Conservation (phyloP, 2,888 invertebrate species). For the Ferdinandea cuprea region DNA sequence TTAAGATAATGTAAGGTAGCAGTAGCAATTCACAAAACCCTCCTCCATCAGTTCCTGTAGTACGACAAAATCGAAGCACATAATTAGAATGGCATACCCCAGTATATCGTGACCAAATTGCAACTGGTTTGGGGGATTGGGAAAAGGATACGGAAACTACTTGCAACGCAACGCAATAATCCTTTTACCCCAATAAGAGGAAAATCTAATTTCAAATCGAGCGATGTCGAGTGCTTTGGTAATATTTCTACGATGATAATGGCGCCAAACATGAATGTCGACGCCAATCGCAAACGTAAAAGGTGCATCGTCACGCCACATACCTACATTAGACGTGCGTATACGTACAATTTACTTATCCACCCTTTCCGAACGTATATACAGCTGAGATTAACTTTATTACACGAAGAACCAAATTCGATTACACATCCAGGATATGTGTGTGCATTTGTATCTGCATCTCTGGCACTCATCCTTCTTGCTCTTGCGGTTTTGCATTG, state of each 20-base stretch:
- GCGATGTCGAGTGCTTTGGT: constrained; percentile 61
- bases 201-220: constrained; percentile 72
- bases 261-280: constrained; percentile 71
- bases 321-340: constrained; percentile 55
- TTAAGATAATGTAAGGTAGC: constrained; percentile 68
- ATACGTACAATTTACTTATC: too few relatives aligned
- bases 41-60: too few relatives aligned
- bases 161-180: constrained; percentile 43
- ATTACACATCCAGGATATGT: constrained; percentile 44
- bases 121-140: background rate
- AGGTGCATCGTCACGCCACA: constrained; percentile 64
- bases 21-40: constrained; percentile 35
- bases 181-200: constrained; percentile 62
- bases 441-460: background rate
- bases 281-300: constrained; percentile 42
- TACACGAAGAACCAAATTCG: constrained; percentile 73
- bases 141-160: constrained; percentile 14
- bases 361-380: constrained; percentile 34
- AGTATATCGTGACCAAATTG: constrained; percentile 14
- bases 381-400: constrained; percentile 69
- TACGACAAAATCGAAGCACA: constrained; percentile 25
- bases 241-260: constrained; percentile 71
- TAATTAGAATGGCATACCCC: constrained; percentile 65
- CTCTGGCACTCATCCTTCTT: constrained; percentile 23
- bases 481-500: constrained; percentile 61